Evolutionary conservation across 1,140 invertebrate species (phyloP).

Genomic region (Drosophila teissieri): DNA sequence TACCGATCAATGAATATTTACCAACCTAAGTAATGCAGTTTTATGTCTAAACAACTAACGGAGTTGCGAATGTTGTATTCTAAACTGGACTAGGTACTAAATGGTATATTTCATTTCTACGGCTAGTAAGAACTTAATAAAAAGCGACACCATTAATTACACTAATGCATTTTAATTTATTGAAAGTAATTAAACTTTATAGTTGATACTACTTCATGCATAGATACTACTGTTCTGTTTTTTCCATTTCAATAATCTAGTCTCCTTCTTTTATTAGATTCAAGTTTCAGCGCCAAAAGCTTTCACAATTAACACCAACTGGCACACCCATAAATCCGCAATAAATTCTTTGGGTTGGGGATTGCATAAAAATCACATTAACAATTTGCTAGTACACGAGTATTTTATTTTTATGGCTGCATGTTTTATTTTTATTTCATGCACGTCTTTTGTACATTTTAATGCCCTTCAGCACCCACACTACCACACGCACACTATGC

Average conservation of each 20-base stretch:
- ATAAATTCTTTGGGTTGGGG: conserved; percentile 53
- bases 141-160: too few species aligned
- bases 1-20: conserved; percentile 54
- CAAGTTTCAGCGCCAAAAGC: conserved; percentile 30
- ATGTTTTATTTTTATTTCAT: conserved; percentile 83
- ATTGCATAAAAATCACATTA: conserved; percentile 83
- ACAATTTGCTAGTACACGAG: conserved; percentile 81
- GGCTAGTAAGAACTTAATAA: too few species aligned
- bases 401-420: conserved; percentile 83
- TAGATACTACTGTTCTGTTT: background rate
- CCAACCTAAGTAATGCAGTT: background rate
- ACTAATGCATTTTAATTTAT: too few species aligned
- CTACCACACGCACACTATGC: conserved; percentile 16
- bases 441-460: conserved; percentile 69
- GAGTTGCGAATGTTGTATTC: background rate
- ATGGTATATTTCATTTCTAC: too few species aligned
- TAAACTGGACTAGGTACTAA: too few species aligned
- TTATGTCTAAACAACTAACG: background rate
- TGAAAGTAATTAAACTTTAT: background rate
- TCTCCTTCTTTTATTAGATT: conserved; percentile 5
- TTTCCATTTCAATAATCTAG: background rate
- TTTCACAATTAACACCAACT: conserved; percentile 73
- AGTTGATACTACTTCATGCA: background rate
- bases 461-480: conserved; percentile 38
- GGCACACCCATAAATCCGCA: conserved; percentile 66